Evolutionary conservation across 2,888 invertebrate genomes (phyloP).

Genomic region (Smittia sp.): DNA sequence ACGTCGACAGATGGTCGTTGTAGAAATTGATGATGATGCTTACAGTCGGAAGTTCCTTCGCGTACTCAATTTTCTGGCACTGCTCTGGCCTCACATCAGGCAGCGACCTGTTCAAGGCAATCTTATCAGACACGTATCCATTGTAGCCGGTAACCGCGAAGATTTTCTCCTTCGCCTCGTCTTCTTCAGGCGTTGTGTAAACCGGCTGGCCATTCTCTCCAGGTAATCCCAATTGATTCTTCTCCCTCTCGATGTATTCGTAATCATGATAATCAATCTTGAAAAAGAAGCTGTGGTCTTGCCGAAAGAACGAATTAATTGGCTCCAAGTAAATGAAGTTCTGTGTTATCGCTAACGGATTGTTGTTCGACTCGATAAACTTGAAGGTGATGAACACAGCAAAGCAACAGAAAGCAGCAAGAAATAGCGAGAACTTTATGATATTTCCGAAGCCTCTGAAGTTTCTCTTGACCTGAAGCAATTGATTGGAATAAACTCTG

Average conservation of each 20-base stretch:
- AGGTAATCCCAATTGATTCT: neutral
- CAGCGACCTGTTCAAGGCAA: slow-evolving; percentile 29
- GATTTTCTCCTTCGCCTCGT: slow-evolving; percentile 56
- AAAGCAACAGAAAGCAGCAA: too few species aligned
- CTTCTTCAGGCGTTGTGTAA: slow-evolving; percentile 52
- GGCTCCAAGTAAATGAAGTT: slow-evolving; percentile 30
- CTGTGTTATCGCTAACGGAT: slow-evolving; percentile 31
- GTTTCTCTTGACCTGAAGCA: too few species aligned
- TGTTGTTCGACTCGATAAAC: too few species aligned
- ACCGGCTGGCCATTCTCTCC: slow-evolving; percentile 35
- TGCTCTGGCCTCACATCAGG: slow-evolving; percentile 19
- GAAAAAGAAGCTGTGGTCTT: slow-evolving; percentile 14
- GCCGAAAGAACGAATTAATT: slow-evolving; percentile 19
- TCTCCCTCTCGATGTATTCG: slow-evolving; percentile 57
- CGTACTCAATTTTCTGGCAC: neutral
- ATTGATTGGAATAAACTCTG: too few species aligned
- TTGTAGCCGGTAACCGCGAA: slow-evolving; percentile 19
- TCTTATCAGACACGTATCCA: slow-evolving; percentile 23
- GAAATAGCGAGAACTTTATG: too few species aligned
- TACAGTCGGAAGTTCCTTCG: neutral
- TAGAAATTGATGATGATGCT: slow-evolving; percentile 30
- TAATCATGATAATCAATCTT: slow-evolving; percentile 33
- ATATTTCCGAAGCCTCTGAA: too few species aligned
- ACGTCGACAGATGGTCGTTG: slow-evolving; percentile 3
- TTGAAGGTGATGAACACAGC: too few species aligned